phyloP scores from a whole-genome alignment of 2,113 vertebrate species.

The Sapajus apella region DNA sequence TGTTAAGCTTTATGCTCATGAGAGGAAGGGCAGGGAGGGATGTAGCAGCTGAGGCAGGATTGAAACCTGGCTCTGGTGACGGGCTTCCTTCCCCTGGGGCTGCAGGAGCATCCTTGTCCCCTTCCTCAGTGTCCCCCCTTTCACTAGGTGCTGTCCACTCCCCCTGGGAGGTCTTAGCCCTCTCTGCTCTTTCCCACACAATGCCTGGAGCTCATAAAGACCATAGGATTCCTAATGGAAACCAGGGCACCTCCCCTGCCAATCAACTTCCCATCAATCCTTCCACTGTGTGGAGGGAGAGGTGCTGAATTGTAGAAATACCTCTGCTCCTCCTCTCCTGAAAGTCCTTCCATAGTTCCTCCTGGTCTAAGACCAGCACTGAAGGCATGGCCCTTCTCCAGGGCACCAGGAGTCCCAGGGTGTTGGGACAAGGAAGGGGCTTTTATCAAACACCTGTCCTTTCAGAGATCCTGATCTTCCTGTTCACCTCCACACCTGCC shows the following conservation, averaged over 20 bases:
- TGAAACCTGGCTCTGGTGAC: background rate
- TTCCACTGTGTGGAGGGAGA: background rate
- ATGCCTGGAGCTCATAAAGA: background rate
- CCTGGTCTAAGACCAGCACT: background rate
- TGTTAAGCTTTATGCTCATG: fast-evolving
- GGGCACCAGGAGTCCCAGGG: background rate
- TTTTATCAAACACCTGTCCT: too few species aligned
- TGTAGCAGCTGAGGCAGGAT: background rate
- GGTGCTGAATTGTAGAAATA: background rate
- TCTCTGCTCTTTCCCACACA: background rate
- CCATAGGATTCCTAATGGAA: background rate
- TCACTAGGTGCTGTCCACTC: too few species aligned
- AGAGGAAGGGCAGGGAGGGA: background rate
- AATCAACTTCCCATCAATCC: background rate
- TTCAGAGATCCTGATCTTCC: background rate
- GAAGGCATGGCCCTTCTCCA: background rate
- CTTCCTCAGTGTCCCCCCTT: too few species aligned
- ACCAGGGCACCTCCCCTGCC: background rate
- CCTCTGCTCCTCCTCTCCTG: background rate
- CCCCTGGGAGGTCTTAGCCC: background rate
- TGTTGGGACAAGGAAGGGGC: too few species aligned
- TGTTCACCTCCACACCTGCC: background rate
- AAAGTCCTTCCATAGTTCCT: background rate
- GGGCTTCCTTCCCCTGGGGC: background rate
- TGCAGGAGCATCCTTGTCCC: background rate